Evolutionary conservation across 2,888 invertebrate species (phyloP), one percentile per base, ranked within the genome.

Genomic region (Chymomyza procnemis): DNA sequence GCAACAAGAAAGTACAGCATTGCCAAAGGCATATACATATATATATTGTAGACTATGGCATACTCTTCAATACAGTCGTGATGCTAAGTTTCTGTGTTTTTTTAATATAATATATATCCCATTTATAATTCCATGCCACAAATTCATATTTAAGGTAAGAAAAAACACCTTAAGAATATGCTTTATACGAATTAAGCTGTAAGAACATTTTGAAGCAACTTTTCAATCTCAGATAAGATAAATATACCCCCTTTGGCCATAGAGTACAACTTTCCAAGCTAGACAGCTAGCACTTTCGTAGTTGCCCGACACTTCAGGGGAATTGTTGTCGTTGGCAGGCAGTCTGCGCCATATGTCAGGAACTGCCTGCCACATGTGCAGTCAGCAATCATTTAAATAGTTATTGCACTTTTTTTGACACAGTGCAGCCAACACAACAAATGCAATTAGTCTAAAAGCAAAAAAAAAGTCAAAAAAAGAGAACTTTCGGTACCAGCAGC

Each of bases 401-500:
- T 81, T 81, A 83, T 83, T 81, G 83, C 81, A 85, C 78, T 85
- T 85, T 85, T 74, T 71, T 69, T 56, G 52, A 68, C 26, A 26
- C 68, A 61, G 59, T 61, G 50, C 16, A 50, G 19, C 50, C 1
- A 16, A 50, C 50, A 50, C 56, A 59, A 50, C 56, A 59, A 81
- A 85, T 85, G 81, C 81, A 81, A 85, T 81, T 81, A 81, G 81
- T 81, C 78, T 83, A 81, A 81, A 85, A 81, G 83, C 86, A 80
- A 12, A 71, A 80, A 82, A 76, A 71, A 67, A 61, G 48, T 19
- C 34, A 48, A 57, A 21, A 21, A 19, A 54, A 41, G 12, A n/a
- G 12, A 41, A 41, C 34, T 41, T 41, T 41, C 21, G 18, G 19
- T 22, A 14, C 56, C 47, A 67, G 70, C 52, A 69, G 68, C 74